phyloP scores from a whole-genome alignment of 2,888 invertebrate species.

The Poecilus cupreus region DNA sequence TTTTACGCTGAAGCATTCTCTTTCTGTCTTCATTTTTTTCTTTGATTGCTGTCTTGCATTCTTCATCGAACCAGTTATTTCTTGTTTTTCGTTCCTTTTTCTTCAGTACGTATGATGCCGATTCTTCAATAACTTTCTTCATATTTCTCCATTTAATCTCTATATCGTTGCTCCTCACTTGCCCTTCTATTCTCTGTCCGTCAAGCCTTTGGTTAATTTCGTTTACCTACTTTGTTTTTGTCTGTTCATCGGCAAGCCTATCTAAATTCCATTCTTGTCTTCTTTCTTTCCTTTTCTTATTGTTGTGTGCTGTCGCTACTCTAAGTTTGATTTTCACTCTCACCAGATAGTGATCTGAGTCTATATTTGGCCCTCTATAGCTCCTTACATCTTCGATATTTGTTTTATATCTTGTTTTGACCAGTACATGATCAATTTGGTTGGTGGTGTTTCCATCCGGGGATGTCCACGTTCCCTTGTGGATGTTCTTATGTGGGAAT shows the following conservation, averaged over 20 bases:
- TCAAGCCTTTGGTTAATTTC: conserved; percentile 18
- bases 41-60: neutral
- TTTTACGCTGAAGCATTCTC: conserved; percentile 16
- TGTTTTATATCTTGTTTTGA: conserved; percentile 42
- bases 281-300: conserved; percentile 15
- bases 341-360: conserved; percentile 46
- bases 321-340: conserved; percentile 28
- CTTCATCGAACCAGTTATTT: conserved; percentile 32
- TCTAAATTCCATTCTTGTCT: conserved; percentile 15
- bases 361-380: conserved; percentile 46
- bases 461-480: conserved; percentile 52
- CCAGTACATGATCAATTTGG: conserved; percentile 53
- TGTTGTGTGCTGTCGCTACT: conserved; percentile 9
- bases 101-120: conserved; percentile 10
- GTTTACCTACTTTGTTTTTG: conserved; percentile 5
- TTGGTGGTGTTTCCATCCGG: conserved; percentile 49
- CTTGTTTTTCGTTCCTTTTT: conserved; percentile 9
- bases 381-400: conserved; percentile 45
- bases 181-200: neutral
- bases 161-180: neutral
- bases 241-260: neutral
- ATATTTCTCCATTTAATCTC: conserved; percentile 11
- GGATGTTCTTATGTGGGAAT: conserved; percentile 54
- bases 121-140: conserved; percentile 7
- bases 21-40: conserved; percentile 22